These are phyloP conservation scores for Myotis daubentonii DNA, from an alignment of 2,797 vertebrate genomes.

Conservation along the genomic window DNA sequence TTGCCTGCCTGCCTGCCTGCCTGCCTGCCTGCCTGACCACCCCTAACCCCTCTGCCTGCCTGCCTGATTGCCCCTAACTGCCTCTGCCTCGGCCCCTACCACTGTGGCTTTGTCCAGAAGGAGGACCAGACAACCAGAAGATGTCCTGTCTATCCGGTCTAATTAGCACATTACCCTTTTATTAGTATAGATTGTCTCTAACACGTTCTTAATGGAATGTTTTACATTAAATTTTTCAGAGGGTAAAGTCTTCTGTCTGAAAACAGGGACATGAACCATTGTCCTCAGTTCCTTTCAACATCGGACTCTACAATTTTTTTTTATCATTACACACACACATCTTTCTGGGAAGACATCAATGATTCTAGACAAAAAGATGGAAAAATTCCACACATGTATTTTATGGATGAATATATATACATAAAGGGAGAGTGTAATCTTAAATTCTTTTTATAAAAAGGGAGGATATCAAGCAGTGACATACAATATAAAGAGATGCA, in stretches of 20 bases:
- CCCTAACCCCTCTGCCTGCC: too few relatives aligned
- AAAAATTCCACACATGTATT: background rate
- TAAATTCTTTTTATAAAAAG: slow-evolving; percentile 7
- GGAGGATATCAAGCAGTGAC: background rate
- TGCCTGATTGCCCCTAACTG: too few relatives aligned
- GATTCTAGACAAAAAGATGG: background rate
- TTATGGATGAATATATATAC: background rate
- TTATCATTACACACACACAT: background rate
- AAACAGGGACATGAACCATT: background rate
- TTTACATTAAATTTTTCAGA: slow-evolving; percentile 21
- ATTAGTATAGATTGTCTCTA: too few relatives aligned
- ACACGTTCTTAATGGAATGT: background rate
- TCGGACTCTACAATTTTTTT: background rate
- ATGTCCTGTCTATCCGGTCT: too few relatives aligned
- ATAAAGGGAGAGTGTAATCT: background rate
- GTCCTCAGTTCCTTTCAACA: background rate
- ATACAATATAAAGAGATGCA: background rate
- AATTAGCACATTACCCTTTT: too few relatives aligned
- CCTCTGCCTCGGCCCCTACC: too few relatives aligned
- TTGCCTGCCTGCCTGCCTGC: too few relatives aligned
- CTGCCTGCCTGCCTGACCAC: too few relatives aligned
- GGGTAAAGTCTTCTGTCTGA: background rate
- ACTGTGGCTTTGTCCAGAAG: too few relatives aligned
- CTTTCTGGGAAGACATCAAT: slow-evolving; percentile 17
- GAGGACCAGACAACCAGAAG: too few relatives aligned